phyloP scores from a whole-genome alignment of 1,140 invertebrate species.

The Nymphalis io region DNA sequence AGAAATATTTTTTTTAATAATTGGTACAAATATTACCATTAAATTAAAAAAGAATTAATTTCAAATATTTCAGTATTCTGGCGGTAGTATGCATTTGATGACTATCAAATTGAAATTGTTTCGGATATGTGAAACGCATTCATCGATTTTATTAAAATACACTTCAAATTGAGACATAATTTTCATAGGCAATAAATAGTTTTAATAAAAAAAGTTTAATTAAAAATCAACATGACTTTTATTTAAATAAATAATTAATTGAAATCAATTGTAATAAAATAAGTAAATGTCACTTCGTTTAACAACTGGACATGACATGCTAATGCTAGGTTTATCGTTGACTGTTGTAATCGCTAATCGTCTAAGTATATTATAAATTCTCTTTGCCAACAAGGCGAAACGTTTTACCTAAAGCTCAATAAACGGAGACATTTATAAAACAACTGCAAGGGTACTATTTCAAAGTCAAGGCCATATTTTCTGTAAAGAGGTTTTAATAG shows the following conservation, averaged over 20 bases:
- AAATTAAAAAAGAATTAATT: neutral
- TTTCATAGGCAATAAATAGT: no score
- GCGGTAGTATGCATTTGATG: no score
- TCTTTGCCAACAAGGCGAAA: slow-evolving; percentile 23
- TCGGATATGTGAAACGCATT: no score
- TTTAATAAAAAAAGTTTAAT: no score
- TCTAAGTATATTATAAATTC: slow-evolving; percentile 33
- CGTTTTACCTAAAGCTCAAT: slow-evolving; percentile 20
- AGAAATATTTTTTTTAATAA: no score
- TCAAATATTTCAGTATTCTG: no score
- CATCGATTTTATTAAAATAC: no score
- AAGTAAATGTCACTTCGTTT: neutral
- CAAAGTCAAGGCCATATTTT: slow-evolving; percentile 17
- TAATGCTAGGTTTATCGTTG: slow-evolving; percentile 15
- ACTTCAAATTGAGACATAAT: no score
- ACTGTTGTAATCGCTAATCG: slow-evolving; percentile 34
- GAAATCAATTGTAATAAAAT: neutral
- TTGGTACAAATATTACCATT: no score
- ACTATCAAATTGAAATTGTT: no score
- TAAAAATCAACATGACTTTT: neutral
- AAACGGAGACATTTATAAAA: slow-evolving; percentile 17
- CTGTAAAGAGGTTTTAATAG: neutral
- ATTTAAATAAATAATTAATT: neutral
- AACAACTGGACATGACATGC: slow-evolving; percentile 3
- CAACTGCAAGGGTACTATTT: neutral